phyloP scores from a whole-genome alignment of 2,888 invertebrate genomes.

The Junonia oenone region DNA sequence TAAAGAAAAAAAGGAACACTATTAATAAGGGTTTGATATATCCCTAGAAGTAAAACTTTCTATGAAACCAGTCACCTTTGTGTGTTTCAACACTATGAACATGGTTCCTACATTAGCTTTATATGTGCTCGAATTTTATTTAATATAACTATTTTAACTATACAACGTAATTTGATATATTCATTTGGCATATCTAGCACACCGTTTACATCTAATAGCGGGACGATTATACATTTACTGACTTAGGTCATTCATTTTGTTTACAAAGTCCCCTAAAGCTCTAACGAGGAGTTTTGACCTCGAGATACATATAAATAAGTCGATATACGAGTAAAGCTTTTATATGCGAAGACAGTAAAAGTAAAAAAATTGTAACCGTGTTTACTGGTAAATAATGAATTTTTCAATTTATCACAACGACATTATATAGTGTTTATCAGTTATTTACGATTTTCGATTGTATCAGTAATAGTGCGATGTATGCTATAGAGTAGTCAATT shows the following conservation, averaged over 20 bases:
- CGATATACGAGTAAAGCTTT: not conserved
- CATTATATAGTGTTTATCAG: not conserved
- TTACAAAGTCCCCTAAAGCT: constrained; percentile 9
- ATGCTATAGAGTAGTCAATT: not conserved
- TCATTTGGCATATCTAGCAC: constrained; percentile 68
- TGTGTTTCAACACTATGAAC: not conserved
- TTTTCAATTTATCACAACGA: not conserved
- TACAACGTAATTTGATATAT: constrained; percentile 42
- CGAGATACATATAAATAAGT: constrained; percentile 7
- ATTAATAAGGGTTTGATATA: too few relatives aligned
- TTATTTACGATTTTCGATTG: not conserved
- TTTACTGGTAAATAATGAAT: not conserved
- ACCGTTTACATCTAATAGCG: constrained; percentile 40
- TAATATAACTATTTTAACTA: constrained; percentile 8
- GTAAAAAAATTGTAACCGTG: not conserved
- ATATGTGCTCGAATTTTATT: not conserved
- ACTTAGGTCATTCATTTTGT: constrained; percentile 1
- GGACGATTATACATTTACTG: constrained; percentile 30
- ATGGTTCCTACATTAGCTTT: not conserved
- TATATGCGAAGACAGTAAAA: not conserved
- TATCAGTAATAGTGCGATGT: not conserved
- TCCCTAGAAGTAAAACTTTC: too few relatives aligned
- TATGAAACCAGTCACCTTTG: not conserved
- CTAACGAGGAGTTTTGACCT: constrained; percentile 23
- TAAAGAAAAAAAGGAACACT: not conserved